Percentiles rank a stretch among this genome's conserved stretches.
Conservation (phyloP, 2,113 vertebrate species). For the Anoura caudifer region DNA sequence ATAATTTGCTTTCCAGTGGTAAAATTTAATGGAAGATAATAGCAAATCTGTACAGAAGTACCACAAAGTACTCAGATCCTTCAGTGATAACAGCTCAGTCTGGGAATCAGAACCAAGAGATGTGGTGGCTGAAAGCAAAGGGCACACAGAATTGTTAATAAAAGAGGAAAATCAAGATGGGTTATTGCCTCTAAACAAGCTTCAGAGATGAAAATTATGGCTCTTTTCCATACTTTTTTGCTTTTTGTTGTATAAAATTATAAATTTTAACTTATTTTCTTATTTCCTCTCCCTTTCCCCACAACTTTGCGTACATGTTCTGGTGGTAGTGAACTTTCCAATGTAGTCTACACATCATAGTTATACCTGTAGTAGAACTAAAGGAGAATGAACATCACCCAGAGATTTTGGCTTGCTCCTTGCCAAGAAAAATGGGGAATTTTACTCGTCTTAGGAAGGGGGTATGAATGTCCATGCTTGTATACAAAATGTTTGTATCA, state of each 20-base stretch:
- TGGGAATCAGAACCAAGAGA: background rate
- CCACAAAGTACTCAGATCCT: background rate
- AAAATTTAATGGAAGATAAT: background rate
- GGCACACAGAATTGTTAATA: background rate
- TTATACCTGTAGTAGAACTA: background rate
- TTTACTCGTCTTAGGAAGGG: background rate
- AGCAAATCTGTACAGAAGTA: background rate
- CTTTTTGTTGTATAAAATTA: background rate
- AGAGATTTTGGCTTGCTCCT: background rate
- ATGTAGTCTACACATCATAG: background rate
- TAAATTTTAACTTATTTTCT: background rate
- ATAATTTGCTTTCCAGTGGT: background rate
- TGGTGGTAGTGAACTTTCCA: background rate
- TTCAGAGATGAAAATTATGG: background rate
- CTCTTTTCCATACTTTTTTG: background rate
- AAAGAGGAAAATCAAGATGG: background rate
- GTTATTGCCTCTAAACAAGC: background rate
- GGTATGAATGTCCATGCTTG: background rate
- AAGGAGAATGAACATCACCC: background rate
- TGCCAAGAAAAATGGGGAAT: background rate
- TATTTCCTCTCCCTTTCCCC: background rate
- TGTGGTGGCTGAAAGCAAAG: background rate
- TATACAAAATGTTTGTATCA: background rate
- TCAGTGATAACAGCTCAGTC: background rate
- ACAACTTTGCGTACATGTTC: background rate